Evolutionary conservation across 1,140 invertebrate genomes (phyloP), one percentile per base, ranked within the genome.

Genomic region (Saxidomus purpurata): DNA sequence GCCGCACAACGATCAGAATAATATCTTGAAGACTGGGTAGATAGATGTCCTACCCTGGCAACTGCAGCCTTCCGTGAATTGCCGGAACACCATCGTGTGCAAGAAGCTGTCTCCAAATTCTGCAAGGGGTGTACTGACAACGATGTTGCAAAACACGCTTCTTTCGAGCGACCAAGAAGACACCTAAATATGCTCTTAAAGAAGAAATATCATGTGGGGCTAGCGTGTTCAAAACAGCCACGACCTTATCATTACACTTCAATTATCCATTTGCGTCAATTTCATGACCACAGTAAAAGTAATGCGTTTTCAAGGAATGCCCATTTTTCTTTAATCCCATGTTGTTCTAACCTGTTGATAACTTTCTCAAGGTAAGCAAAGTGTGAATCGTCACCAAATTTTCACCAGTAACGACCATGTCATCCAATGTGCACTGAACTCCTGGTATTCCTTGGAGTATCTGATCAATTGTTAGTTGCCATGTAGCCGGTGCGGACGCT

Each of bases 401-500:
- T n/a, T n/a, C n/a, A n/a, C 90, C 88, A 13, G 85, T 91, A 0
- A 89, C 67, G 2, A 92, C 80, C 81, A 92, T 92, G 59, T 91
- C 90, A 85, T 92, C 85, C 0, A 92, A 40, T 15, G 86, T 80
- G 61, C 86, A 91, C 40, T 90, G 63, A 43, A 88, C 76, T 28
- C 91, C 71, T 25, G 22, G 90, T 93, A 55, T 80, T 43, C 89
- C 92, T 28, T 80, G 38, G n/a, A 96, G 31, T 1, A 92, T 81
- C 81, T 92, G 71, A 71, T 96, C 95, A 31, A 97, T 95, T 31
- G 95, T 91, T 85, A 93, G 38, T 90, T 97, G 95, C 85, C 96
- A 97, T 85, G 96, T 95, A 11, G 93, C 89, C 25, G 96, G 96
- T 1, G 96, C 96, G 17, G 94, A 95, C 86, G 96, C 11, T 15